A percentile compares a stretch with the other conserved stretches of the same genome.
phyloP scores from a whole-genome alignment of 2,113 vertebrate species.

The Puntigrus tetrazona region DNA sequence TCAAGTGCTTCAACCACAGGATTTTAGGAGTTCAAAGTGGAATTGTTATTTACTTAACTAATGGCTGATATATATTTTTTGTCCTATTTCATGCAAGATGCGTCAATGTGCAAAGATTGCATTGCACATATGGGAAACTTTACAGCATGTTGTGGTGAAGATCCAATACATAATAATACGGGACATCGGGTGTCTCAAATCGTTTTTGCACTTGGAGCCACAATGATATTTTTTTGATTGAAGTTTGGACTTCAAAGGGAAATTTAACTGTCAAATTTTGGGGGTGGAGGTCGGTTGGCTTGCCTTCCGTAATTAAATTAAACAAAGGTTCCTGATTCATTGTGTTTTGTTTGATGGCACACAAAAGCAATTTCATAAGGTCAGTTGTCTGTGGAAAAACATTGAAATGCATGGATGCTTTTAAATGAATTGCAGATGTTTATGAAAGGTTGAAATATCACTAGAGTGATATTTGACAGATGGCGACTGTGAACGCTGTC shows the following conservation, averaged over 20 bases:
- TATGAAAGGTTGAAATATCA: slow-evolving; percentile 34
- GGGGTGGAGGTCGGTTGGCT: slow-evolving; percentile 35
- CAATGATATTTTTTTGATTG: slow-evolving; percentile 57
- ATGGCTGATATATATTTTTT: neutral
- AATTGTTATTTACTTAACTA: neutral
- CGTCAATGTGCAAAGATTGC: neutral
- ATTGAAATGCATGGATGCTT: slow-evolving; percentile 40
- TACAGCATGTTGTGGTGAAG: neutral
- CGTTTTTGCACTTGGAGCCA: slow-evolving; percentile 63
- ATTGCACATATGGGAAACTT: neutral
- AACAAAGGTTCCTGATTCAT: slow-evolving; percentile 58
- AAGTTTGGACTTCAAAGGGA: slow-evolving; percentile 71
- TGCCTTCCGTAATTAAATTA: slow-evolving; percentile 66
- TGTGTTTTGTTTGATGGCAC: slow-evolving; percentile 53
- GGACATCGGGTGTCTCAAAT: slow-evolving; percentile 5
- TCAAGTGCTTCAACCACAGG: too few species aligned
- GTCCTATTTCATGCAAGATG: neutral
- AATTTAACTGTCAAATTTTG: slow-evolving; percentile 64
- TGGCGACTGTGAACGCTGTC: neutral
- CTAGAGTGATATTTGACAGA: slow-evolving; percentile 5
- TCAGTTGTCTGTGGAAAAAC: slow-evolving; percentile 51
- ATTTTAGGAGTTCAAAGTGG: neutral
- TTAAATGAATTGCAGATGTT: slow-evolving; percentile 46
- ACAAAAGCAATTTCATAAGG: slow-evolving; percentile 57
- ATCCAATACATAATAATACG: slow-evolving; percentile 20